Conservation (phyloP, 2,888 invertebrate genomes). For the Thereva nobilitata region DNA sequence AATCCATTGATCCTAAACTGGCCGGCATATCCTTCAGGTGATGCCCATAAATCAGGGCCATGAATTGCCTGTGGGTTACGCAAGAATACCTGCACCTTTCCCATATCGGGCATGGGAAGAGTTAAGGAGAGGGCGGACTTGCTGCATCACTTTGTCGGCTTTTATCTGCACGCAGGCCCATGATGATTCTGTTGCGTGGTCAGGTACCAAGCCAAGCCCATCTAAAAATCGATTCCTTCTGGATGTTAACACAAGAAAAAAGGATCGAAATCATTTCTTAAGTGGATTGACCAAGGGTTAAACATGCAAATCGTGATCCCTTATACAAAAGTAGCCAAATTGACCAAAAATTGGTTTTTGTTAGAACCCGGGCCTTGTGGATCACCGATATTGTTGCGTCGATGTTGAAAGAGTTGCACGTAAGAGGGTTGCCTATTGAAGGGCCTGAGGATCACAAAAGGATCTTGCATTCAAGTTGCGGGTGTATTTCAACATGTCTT, state of each 20-base stretch:
- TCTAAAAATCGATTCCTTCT: constrained; percentile 26
- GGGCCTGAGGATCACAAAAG: constrained; percentile 5
- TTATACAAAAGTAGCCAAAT: constrained; percentile 26
- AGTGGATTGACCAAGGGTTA: constrained; percentile 33
- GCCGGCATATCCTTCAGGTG: constrained; percentile 23
- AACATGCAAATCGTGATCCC: constrained; percentile 33
- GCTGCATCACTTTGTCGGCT: constrained; percentile 33
- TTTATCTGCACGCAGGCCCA: constrained; percentile 27
- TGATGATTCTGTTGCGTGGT: constrained; percentile 20
- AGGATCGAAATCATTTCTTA: constrained; percentile 25
- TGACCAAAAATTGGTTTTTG: constrained; percentile 11
- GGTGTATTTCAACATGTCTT: not conserved
- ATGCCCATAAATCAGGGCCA: constrained; percentile 30
- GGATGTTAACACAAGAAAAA: constrained; percentile 28
- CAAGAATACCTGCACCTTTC: constrained; percentile 33
- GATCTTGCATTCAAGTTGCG: constrained; percentile 7
- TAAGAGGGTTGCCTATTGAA: constrained; percentile 14
- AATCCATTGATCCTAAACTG: constrained; percentile 20
- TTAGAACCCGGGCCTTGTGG: not conserved
- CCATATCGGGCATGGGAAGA: constrained; percentile 21
- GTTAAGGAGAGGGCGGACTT: constrained; percentile 32
- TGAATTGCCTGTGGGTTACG: constrained; percentile 32
- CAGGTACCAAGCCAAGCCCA: constrained; percentile 21
- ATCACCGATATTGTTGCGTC: not conserved
- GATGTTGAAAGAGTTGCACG: constrained; percentile 1